These are phyloP conservation scores for Porites australiensis DNA, from an alignment of 64 coral and sea anemone species.

Conservation along the genomic window DNA sequence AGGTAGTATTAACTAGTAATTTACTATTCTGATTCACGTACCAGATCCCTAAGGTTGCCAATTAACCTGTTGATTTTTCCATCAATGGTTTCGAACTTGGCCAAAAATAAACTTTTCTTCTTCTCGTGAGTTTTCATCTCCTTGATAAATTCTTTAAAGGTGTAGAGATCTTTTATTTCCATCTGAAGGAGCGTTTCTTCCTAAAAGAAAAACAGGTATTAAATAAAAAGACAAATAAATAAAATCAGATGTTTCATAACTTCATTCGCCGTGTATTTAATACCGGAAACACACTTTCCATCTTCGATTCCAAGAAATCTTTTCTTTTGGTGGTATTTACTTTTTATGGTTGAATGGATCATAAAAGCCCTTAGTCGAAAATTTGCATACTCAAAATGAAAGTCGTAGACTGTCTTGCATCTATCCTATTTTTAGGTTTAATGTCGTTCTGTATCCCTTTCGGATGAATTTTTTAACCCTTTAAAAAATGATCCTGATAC, in stretches of 20 bases:
- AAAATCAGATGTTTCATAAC: too few species aligned
- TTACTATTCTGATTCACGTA: not conserved
- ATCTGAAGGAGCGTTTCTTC: conserved; percentile 37
- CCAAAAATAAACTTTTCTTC: not conserved
- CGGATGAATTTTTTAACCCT: too few species aligned
- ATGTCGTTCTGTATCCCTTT: too few species aligned
- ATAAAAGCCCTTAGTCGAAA: not conserved
- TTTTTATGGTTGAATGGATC: not conserved
- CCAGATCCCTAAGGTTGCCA: not conserved
- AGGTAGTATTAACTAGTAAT: too few species aligned
- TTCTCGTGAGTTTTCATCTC: conserved; percentile 24
- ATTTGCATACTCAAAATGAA: conserved; percentile 17
- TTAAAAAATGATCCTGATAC: too few species aligned
- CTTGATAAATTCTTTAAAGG: conserved; percentile 13
- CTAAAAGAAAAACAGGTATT: not conserved
- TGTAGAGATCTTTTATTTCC: conserved; percentile 7
- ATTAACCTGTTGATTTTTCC: conserved; percentile 1
- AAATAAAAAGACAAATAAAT: not conserved
- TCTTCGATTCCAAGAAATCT: conserved; percentile 32
- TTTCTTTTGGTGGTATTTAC: not conserved
- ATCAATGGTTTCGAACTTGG: conserved; percentile 20
- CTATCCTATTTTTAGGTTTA: not conserved
- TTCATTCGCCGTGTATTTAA: not conserved
- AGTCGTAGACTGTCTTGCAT: not conserved
- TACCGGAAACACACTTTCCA: not conserved